Evolutionary conservation across 2,113 vertebrate species (phyloP), one percentile per base, ranked within the genome.

Genomic region (Eulemur rufifrons): DNA sequence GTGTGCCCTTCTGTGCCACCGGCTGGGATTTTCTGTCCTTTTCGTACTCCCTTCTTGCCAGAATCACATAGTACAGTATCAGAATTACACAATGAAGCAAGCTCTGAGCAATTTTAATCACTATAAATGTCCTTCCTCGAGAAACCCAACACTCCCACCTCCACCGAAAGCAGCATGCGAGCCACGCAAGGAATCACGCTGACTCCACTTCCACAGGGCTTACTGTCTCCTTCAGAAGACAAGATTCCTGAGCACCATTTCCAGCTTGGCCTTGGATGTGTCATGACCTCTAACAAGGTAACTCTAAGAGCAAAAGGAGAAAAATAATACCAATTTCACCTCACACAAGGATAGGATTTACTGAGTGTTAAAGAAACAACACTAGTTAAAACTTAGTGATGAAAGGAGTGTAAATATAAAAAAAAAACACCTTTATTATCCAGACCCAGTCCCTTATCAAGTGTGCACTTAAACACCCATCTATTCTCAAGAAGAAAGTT

Each of bases 71-170:
- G 34, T 95, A 89, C 74, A 77, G 71, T 66, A 69, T 89, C 95
- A 95, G 71, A 96, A 97, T 95, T 98, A 95, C 92, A 97, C 93
- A 95, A 95, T 96, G 97, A 97, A 95, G 95, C 95, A 97, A 98
- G 83, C 95, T 74, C 94, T 86, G 87, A 97, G 77, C 71, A 97
- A 98, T 98, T 97, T 96, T 97, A 97, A 98, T 97, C 94, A 95
- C 93, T 92, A n/a, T 78, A 81, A 95, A 95, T 95, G 96, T 90
- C 96, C 93, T 93, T 96, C 88, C 66, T 96, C 88, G 90, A 96
- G 97, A 96, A 96, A 97, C 83, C 54, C 45, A 96, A 96, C 29
- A 91, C 96, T 73, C 42, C 45, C 29, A 21, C 68, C 71, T 64
- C 66, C 74, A 86, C 85, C 69, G 32, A 76, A 93, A 91, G 74